These are phyloP conservation scores for Sylvilagus floridanus DNA, from an alignment of 2,797 vertebrate genomes.

Conservation along the genomic window DNA sequence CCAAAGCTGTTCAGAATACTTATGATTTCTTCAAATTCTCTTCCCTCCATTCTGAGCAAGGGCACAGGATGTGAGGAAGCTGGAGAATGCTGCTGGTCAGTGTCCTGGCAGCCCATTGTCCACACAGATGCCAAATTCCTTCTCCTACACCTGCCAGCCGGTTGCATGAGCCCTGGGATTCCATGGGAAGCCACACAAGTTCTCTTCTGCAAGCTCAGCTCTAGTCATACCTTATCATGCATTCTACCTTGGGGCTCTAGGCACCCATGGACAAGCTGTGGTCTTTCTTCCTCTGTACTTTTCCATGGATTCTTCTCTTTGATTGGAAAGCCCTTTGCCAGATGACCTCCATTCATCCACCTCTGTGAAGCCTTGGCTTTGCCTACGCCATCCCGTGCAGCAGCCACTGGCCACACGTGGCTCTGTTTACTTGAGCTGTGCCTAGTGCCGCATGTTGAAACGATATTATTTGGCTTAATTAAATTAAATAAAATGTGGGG, in stretches of 20 bases:
- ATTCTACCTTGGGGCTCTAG: neutral
- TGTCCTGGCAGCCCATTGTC: neutral
- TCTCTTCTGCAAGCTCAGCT: neutral
- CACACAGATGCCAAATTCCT: neutral
- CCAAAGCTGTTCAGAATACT: neutral
- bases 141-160: neutral
- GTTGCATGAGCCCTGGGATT: neutral
- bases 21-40: neutral
- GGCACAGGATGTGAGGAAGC: neutral
- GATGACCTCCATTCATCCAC: neutral
- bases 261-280: neutral
- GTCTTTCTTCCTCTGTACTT: neutral
- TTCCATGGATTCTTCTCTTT: neutral
- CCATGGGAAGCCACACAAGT: neutral
- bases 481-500: neutral
- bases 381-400: neutral
- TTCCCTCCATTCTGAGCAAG: neutral
- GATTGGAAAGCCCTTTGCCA: neutral
- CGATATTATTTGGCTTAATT: neutral
- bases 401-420: neutral
- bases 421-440: neutral
- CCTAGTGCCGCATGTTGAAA: neutral
- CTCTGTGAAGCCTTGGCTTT: neutral
- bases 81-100: fast-evolving
- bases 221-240: too few species aligned